Evolutionary conservation across 2,113 vertebrate species (phyloP).

Genomic region (Erpornis zantholeuca): DNA sequence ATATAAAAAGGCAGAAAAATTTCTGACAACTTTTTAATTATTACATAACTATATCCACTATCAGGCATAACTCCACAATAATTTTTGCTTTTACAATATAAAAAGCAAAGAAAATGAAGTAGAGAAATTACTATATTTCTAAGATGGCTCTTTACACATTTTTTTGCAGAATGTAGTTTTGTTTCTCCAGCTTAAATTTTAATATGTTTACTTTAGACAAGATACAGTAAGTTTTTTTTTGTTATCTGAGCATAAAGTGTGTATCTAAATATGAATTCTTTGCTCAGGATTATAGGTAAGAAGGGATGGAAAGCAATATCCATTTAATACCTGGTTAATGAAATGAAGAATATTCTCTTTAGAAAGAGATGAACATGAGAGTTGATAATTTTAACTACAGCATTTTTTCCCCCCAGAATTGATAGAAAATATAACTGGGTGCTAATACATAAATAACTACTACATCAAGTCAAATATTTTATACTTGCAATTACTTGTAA

Average conservation of each 20-base stretch:
- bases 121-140: background rate
- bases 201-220: background rate
- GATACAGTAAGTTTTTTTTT: background rate
- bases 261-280: background rate
- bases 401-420: accelerated
- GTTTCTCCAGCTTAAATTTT: background rate
- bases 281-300: background rate
- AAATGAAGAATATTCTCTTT: background rate
- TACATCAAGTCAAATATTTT: background rate
- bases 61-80: background rate
- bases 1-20: background rate
- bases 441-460: background rate
- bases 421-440: background rate
- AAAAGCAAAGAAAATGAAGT: background rate
- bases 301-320: background rate
- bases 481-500: background rate
- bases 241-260: background rate
- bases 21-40: background rate
- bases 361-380: background rate
- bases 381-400: background rate
- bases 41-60: background rate
- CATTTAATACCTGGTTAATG: background rate
- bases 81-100: background rate
- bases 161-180: background rate
- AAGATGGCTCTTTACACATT: background rate